Evolutionary conservation across 2,888 invertebrate genomes (phyloP).

Genomic region (Vesta saturnalis): DNA sequence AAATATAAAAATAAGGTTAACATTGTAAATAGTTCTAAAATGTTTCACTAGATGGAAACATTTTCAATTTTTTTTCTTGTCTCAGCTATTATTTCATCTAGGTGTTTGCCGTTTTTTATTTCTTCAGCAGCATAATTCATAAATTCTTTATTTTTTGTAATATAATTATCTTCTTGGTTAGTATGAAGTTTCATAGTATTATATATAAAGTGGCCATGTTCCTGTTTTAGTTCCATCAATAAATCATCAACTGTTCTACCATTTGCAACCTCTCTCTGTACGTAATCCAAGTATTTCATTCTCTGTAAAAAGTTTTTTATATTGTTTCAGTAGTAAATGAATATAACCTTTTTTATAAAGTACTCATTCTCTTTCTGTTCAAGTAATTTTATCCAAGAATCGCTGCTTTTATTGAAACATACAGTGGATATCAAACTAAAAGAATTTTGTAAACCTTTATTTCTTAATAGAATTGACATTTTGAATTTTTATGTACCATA

Average conservation of each 20-base stretch:
- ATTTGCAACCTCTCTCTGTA: conserved; percentile 11
- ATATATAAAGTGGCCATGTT: background rate
- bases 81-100: background rate
- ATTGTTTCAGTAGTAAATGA: background rate
- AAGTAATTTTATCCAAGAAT: background rate
- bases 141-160: conserved; percentile 10
- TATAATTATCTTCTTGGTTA: conserved; percentile 2
- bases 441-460: no score
- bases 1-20: no score
- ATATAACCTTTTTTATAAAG: conserved; percentile 3
- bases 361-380: conserved; percentile 12
- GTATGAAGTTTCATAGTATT: background rate
- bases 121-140: background rate
- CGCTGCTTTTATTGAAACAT: no score
- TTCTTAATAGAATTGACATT: no score
- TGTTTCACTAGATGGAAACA: no score
- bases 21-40: no score
- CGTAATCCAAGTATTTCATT: conserved; percentile 1
- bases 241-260: conserved; percentile 11
- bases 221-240: background rate
- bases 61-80: background rate
- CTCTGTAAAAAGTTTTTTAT: background rate
- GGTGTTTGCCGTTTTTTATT: background rate
- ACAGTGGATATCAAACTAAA: no score
- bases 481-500: no score